phyloP scores from a whole-genome alignment of 1,140 invertebrate species.

The Papilio machaon region DNA sequence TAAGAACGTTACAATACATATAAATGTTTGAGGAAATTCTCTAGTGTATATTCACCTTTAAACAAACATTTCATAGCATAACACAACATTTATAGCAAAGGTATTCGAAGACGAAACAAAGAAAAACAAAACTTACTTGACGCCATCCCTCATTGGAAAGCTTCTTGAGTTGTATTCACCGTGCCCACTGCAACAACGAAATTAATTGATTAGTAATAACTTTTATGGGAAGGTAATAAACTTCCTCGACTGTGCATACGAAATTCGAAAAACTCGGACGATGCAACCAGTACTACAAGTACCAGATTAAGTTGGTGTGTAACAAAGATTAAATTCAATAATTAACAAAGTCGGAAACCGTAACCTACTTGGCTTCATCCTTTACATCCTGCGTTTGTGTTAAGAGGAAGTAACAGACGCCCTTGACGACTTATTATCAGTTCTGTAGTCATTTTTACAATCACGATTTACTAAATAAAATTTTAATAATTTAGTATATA shows the following conservation, averaged over 20 bases:
- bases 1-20: too few species aligned
- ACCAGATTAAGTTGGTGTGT: too few species aligned
- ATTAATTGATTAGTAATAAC: background rate
- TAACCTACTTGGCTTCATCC: slow-evolving; percentile 70
- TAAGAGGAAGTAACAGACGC: background rate
- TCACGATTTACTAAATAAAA: background rate
- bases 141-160: too few species aligned
- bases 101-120: too few species aligned
- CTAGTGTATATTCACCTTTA: too few species aligned
- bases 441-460: background rate
- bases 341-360: background rate
- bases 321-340: background rate
- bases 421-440: background rate
- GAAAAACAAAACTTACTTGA: too few species aligned
- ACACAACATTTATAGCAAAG: too few species aligned
- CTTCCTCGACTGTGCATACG: background rate
- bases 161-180: background rate
- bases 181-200: background rate
- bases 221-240: background rate
- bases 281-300: too few species aligned
- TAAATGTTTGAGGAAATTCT: too few species aligned
- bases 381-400: slow-evolving; percentile 69
- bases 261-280: too few species aligned
- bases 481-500: background rate
- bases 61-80: too few species aligned